These are phyloP conservation scores for Ephydatia muelleri DNA, from an alignment of 37 sponge, comb jelly and placozoan genomes.

Conservation along the genomic window DNA sequence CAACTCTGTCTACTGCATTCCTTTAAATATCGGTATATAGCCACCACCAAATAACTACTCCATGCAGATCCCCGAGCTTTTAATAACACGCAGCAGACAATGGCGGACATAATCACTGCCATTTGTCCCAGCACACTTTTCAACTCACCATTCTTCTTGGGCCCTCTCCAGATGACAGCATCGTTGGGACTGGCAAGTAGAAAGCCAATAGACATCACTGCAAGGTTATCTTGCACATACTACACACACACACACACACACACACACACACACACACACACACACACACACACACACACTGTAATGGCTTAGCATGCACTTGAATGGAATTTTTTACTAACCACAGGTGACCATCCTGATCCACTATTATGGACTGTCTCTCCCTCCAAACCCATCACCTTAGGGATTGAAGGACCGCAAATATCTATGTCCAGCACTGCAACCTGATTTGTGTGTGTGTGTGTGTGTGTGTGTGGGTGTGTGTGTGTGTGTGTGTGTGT, in stretches of 20 bases:
- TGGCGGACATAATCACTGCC: too few species aligned
- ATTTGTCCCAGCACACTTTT: too few species aligned
- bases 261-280: constrained; percentile 11
- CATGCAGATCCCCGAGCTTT: too few species aligned
- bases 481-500: too few species aligned
- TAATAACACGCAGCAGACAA: too few species aligned
- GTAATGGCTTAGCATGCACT: neutral
- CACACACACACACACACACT: neutral
- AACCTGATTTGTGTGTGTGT: constrained; percentile 45
- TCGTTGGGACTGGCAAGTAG: constrained; percentile 84
- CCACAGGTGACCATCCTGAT: constrained; percentile 96
- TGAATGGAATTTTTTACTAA: constrained; percentile 34
- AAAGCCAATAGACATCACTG: constrained; percentile 99
- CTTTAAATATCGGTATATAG: too few species aligned
- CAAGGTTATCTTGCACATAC: constrained; percentile 93
- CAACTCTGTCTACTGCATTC: too few species aligned
- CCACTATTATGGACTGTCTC: constrained; percentile 95
- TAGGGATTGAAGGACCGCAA: constrained; percentile 96
- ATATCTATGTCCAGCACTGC: constrained; percentile 97
- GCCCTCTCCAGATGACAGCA: constrained; percentile 99
- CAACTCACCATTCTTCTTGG: constrained; percentile 95
- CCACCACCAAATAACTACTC: too few species aligned
- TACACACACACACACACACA: constrained; percentile 13
- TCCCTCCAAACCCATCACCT: constrained; percentile 87
- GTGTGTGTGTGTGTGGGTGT: neutral